Conservation (phyloP, 2,113 vertebrate genomes). For the Tychaedon coryphoeus region DNA sequence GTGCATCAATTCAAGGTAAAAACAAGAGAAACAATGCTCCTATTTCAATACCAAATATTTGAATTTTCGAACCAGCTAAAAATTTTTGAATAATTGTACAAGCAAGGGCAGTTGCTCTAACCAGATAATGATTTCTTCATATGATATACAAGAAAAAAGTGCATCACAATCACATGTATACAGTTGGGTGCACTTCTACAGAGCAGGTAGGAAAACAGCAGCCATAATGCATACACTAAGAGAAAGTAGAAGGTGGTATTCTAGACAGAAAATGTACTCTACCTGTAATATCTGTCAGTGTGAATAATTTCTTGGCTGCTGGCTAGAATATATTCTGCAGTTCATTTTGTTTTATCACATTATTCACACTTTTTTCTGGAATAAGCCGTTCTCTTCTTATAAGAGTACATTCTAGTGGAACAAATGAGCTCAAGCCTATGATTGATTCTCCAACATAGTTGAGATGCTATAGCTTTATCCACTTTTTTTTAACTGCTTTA, state of each 20-base stretch:
- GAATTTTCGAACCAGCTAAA: not conserved
- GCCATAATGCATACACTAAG: not conserved
- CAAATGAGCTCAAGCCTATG: conserved; percentile 43
- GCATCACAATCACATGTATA: not conserved
- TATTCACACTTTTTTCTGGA: conserved; percentile 64
- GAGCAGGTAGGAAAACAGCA: not conserved
- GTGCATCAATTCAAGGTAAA: not conserved
- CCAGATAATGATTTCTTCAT: not conserved
- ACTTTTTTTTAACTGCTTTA: not conserved
- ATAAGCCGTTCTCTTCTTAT: conserved; percentile 51
- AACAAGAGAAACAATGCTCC: not conserved
- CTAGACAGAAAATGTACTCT: conserved; percentile 37
- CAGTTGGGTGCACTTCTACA: not conserved
- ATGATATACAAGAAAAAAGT: not conserved
- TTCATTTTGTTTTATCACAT: conserved; percentile 65
- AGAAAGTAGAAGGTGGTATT: conserved; percentile 21
- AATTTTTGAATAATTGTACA: not conserved
- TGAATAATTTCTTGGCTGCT: conserved; percentile 67
- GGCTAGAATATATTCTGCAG: conserved; percentile 52
- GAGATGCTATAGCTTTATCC: conserved; percentile 47
- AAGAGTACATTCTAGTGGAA: conserved; percentile 47
- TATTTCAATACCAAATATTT: not conserved
- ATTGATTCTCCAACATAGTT: conserved; percentile 59
- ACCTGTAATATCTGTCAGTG: conserved; percentile 53
- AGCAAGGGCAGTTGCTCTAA: not conserved